Evolutionary conservation across 2,113 vertebrate genomes (phyloP), one percentile per base, ranked within the genome.

Genomic region (Trachemys scripta): DNA sequence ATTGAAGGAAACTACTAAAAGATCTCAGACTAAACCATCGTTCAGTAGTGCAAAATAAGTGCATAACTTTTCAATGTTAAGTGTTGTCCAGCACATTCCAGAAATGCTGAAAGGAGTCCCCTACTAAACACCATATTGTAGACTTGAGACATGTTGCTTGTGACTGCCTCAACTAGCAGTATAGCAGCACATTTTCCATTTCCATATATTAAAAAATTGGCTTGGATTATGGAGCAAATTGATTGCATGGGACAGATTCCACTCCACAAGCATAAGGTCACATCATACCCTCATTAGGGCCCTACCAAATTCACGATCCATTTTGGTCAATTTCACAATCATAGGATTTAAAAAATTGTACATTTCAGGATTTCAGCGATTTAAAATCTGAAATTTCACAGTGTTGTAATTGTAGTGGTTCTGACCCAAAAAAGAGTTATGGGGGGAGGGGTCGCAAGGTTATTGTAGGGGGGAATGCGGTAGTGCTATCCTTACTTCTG

Each of bases 11-110:
- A 85, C 56, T 92, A 92, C 94, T 96, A 3, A 94, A 97, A 90
- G 89, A 47, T 94, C 86, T 90, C 1, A 16, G 62, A 95, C 90
- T 94, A 95, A 95, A 83, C 80, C 96, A 92, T 80, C 90, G 93
- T 65, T 95, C 87, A 93, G 82, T 90, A 92, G 94, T 79, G 45
- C 80, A 94, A 93, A 96, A 87, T 65, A 94, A 95, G 82, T 82
- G 75, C 20, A 81, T 89, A 93, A 79, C 47, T 93, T 93, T 96
- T 93, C 90, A 65, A 96, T 80, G 59, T 1, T 2, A 96, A 91
- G 88, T 82, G 65, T 57, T 90, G 92, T 80, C 88, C 79, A 85
- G 88, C 88, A 89, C 80, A 96, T 78, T 57, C 82, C 22, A 65
- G 85, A 75, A 88, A 80, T n/a, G 54, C 81, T 95, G 88, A 83